These are phyloP conservation scores for Clamator glandarius DNA, from an alignment of 2,797 vertebrate species.

Conservation along the genomic window DNA sequence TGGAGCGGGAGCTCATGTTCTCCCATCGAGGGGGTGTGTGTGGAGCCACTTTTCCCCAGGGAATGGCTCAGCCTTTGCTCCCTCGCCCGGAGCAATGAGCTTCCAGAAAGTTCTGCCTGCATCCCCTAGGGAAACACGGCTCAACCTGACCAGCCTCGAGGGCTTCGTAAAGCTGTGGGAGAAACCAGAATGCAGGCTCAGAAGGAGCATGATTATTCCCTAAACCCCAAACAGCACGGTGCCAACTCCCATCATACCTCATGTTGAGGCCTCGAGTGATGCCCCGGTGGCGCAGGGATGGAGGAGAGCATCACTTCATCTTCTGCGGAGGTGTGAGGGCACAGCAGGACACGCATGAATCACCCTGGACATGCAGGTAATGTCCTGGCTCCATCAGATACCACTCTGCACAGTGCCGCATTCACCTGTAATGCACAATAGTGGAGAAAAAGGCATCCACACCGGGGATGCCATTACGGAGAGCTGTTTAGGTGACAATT, in stretches of 20 bases:
- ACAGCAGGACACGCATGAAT: constrained; percentile 5
- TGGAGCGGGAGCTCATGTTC: too few species aligned
- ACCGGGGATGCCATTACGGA: background rate
- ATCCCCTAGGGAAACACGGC: background rate
- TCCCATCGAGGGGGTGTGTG: too few species aligned
- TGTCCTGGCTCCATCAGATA: constrained; percentile 38
- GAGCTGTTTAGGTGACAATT: background rate
- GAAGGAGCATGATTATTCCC: background rate
- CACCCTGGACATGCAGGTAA: constrained; percentile 5
- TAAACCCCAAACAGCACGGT: constrained; percentile 31
- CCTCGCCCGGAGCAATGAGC: background rate
- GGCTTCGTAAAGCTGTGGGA: constrained; percentile 26
- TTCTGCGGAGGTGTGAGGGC: background rate
- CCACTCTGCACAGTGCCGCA: rapidly evolving
- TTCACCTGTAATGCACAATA: background rate
- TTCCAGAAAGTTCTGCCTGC: background rate
- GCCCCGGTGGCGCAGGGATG: background rate
- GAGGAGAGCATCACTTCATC: background rate
- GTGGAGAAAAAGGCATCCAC: background rate
- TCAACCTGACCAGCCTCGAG: background rate
- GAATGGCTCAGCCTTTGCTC: background rate
- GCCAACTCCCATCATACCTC: constrained; percentile 40
- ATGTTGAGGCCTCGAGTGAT: constrained; percentile 25
- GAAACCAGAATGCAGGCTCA: constrained; percentile 23
- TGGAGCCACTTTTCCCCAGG: background rate